Evolutionary conservation across 2,113 vertebrate species (phyloP), one percentile per base, ranked within the genome.

Genomic region (Tupaia chinensis): DNA sequence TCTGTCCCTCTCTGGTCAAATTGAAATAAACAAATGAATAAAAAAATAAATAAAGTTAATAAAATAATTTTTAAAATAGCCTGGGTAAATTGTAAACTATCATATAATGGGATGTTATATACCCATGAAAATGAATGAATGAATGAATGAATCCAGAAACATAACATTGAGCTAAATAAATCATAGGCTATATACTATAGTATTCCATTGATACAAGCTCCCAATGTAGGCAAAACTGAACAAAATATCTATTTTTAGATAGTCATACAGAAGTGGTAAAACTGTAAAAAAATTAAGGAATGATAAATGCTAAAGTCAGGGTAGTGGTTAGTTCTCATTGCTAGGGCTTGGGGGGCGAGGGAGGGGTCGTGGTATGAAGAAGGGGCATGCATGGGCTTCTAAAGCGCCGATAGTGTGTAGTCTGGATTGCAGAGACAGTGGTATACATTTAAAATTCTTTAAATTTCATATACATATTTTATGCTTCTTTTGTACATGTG

Each of bases 121-220:
- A 60, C 11, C 34, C 76, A 27, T 1, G 22, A 87, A 76, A 95
- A 69, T 53, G 66, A 74, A 66, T 34, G 56, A 87, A 76, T 74
- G 79, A 3, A 20, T 74, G 32, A 91, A 32, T 80, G 60, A 81
- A 74, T 63, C 76, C 66, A 96, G 94, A 92, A 93, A 92, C 25
- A 86, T 56, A 70, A 61, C 2, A 14, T 16, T 89, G 76, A 83
- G 20, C 77, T 80, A 69, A 93, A 44, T 79, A 86, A 82, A 65
- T 84, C 76, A 95, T 5, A 87, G 56, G 63, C 65, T 87, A 44
- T 14, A 63, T 66, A 58, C 69, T 78, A 4, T 85, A 61, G 65
- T 44, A 73, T 66, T 86, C 63, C 32, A 61, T 79, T 94, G 85
- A 29, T 73, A 89, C 72, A 72, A 89, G 81, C 60, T 94, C 85